These are phyloP conservation scores for Meiosimyza platycephala DNA, from an alignment of 2,888 invertebrate species.

Conservation along the genomic window DNA sequence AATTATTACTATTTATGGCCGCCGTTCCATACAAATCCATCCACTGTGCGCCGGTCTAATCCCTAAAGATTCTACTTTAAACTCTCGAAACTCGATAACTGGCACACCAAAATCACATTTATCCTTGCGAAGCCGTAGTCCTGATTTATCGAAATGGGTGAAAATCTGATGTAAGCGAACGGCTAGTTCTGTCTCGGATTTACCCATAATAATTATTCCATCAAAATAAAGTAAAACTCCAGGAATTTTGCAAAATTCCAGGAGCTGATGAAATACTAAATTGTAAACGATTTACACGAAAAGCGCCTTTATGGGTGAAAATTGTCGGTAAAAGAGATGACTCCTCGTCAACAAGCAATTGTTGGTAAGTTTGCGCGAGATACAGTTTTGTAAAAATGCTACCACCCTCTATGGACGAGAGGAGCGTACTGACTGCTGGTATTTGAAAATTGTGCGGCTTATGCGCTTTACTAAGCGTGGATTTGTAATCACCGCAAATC, in stretches of 20 bases:
- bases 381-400: too few relatives aligned
- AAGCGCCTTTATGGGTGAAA: constrained; percentile 57
- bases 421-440: too few relatives aligned
- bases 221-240: constrained; percentile 42
- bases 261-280: constrained; percentile 47
- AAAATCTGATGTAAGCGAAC: constrained; percentile 31
- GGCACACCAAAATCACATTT: constrained; percentile 41
- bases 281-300: constrained; percentile 49
- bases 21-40: too few relatives aligned
- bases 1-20: too few relatives aligned
- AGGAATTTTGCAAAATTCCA: constrained; percentile 39
- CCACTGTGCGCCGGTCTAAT: constrained; percentile 31
- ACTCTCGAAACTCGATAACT: constrained; percentile 40
- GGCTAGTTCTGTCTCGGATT: constrained; percentile 34
- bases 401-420: too few relatives aligned
- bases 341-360: too few relatives aligned
- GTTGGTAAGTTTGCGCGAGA: too few relatives aligned
- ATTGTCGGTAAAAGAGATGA: constrained; percentile 56
- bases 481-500: constrained; percentile 51
- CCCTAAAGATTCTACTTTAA: constrained; percentile 40
- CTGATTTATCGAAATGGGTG: constrained; percentile 21
- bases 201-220: constrained; percentile 40
- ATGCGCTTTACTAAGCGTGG: constrained; percentile 53
- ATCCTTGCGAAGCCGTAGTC: constrained; percentile 35
- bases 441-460: too few relatives aligned